Conservation (phyloP, 2,888 invertebrate species). For the Mimumesa dahlbomi region DNA sequence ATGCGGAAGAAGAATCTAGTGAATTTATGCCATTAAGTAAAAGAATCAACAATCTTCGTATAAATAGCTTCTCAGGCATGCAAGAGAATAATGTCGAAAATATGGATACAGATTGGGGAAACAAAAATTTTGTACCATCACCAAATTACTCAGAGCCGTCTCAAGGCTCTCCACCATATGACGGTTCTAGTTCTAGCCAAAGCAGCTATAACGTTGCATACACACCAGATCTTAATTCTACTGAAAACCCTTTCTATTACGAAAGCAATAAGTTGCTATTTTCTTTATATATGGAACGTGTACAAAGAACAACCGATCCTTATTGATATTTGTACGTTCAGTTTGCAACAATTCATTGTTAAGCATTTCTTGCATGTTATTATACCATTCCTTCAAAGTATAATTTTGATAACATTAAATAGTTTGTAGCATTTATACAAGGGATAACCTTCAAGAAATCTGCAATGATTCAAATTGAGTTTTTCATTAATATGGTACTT, state of each 20-base stretch:
- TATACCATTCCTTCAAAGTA: conserved; percentile 41
- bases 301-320: conserved; percentile 83
- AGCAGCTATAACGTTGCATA: conserved; percentile 81
- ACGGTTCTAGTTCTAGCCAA: conserved; percentile 74
- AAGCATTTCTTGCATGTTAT: conserved; percentile 37
- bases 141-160: conserved; percentile 77
- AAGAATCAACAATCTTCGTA: conserved; percentile 93
- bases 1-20: conserved; percentile 85
- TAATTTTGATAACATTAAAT: conserved; percentile 16
- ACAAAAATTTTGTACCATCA: conserved; percentile 72
- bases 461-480: background rate
- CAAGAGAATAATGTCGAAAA: conserved; percentile 66
- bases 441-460: background rate
- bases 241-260: conserved; percentile 92
- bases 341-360: conserved; percentile 11
- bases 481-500: conserved; percentile 24
- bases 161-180: conserved; percentile 74
- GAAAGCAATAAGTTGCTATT: conserved; percentile 92
- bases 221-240: conserved; percentile 88
- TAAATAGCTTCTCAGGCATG: conserved; percentile 82
- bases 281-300: conserved; percentile 90
- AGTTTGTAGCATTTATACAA: background rate
- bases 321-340: conserved; percentile 55
- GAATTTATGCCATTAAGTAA: conserved; percentile 95
- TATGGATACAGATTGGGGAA: conserved; percentile 73